phyloP scores from a whole-genome alignment of 1,140 invertebrate species.

The Heterodera carotae region DNA sequence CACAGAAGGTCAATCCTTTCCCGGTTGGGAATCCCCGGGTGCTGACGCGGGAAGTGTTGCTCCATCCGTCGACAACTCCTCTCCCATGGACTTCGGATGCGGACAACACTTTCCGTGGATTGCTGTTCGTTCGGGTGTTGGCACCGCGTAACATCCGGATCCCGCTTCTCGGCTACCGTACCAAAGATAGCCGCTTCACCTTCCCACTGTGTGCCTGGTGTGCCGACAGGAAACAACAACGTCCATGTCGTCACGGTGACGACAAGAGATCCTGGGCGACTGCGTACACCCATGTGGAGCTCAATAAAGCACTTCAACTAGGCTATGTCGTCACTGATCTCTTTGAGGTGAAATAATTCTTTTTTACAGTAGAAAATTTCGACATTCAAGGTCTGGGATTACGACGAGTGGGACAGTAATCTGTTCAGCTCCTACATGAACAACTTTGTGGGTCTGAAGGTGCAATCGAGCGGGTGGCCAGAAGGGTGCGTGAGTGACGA shows the following conservation, averaged over 20 bases:
- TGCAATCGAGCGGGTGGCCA: neutral
- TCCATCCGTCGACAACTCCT: neutral
- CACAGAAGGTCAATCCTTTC: neutral
- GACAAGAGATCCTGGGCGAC: neutral
- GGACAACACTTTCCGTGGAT: neutral
- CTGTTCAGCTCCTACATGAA: too few relatives aligned
- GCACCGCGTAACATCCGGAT: neutral
- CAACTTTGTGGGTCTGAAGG: too few relatives aligned
- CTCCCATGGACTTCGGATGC: neutral
- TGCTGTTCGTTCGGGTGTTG: neutral
- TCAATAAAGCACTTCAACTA: conserved; percentile 21
- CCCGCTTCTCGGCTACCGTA: neutral
- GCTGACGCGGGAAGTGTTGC: neutral
- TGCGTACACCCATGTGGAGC: conserved; percentile 25
- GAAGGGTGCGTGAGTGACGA: neutral
- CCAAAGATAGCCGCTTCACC: neutral
- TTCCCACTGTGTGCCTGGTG: neutral
- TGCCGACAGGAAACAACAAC: conserved; percentile 3
- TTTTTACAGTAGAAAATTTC: neutral
- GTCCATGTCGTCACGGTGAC: neutral
- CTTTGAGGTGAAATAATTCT: conserved; percentile 2
- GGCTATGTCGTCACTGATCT: neutral
- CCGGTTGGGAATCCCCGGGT: neutral
- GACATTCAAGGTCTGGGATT: conserved; percentile 9
- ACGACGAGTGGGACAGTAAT: conserved; percentile 5